Conservation (phyloP, 1,140 invertebrate genomes). For the Arion vulgaris region DNA sequence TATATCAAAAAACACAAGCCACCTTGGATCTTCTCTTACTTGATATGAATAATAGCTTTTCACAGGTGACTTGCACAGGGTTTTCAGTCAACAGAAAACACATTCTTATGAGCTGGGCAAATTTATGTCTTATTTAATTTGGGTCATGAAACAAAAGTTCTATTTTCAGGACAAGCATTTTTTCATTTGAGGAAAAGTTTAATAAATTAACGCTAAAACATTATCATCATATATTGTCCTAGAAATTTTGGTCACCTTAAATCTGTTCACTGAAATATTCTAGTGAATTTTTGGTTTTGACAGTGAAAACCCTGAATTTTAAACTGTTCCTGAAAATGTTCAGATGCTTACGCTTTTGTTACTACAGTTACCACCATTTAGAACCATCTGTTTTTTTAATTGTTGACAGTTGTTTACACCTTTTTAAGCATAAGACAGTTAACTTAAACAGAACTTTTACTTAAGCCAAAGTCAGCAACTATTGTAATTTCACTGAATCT, state of each 20-base stretch:
- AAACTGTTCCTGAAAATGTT: conserved; percentile 34
- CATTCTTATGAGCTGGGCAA: not conserved
- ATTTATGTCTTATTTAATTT: not conserved
- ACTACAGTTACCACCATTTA: not conserved
- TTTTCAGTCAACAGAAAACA: conserved; percentile 14
- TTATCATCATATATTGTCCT: not conserved
- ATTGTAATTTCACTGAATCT: too few relatives aligned
- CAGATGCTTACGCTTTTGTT: not conserved
- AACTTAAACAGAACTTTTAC: too few relatives aligned
- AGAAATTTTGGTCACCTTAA: not conserved
- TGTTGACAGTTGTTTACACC: too few relatives aligned
- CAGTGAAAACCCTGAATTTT: conserved; percentile 31
- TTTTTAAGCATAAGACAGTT: too few relatives aligned
- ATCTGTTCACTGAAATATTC: not conserved
- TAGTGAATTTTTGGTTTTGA: not conserved
- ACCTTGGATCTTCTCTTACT: conserved; percentile 35
- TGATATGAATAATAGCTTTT: conserved; percentile 25
- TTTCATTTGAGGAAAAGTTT: conserved; percentile 13
- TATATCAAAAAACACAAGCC: conserved; percentile 36
- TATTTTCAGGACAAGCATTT: not conserved
- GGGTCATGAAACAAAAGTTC: not conserved
- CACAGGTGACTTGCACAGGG: conserved; percentile 32
- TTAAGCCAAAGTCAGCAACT: too few relatives aligned
- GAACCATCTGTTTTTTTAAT: too few relatives aligned
- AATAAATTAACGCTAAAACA: not conserved